phyloP scores from a whole-genome alignment of 2,888 invertebrate genomes.

The Liposcelis brunnea region DNA sequence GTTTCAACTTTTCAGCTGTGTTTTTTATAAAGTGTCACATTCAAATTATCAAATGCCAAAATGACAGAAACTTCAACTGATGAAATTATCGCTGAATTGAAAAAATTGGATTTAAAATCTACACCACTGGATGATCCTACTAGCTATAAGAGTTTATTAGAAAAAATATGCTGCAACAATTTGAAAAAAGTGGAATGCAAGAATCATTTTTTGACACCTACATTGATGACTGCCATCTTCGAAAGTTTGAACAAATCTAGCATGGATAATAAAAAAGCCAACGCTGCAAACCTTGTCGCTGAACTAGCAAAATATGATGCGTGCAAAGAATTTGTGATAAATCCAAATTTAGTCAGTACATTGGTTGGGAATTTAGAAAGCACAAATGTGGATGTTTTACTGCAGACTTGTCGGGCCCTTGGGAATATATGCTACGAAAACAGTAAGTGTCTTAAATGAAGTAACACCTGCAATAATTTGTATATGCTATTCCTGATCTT shows the following conservation, averaged over 20 bases:
- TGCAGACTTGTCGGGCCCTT: constrained; percentile 1
- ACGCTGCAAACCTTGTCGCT: constrained; percentile 1
- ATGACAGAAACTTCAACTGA: too few relatives aligned
- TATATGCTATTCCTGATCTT: too few relatives aligned
- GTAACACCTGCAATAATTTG: too few relatives aligned
- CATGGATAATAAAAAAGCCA: neutral
- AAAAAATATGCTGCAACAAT: neutral
- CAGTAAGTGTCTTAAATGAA: neutral
- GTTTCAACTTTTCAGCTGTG: too few relatives aligned
- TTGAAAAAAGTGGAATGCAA: neutral
- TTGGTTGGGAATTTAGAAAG: neutral
- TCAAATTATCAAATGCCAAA: too few relatives aligned
- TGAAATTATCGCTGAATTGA: neutral
- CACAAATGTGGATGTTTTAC: neutral
- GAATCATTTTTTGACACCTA: neutral
- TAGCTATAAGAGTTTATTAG: neutral
- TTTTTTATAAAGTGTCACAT: too few relatives aligned
- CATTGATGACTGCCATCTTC: neutral
- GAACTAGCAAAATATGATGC: constrained; percentile 3
- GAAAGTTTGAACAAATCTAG: neutral
- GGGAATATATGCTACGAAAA: constrained; percentile 5
- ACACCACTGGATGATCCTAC: neutral
- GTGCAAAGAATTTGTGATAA: neutral
- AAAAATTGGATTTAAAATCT: neutral
- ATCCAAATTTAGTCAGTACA: neutral